Evolutionary conservation across 2,888 invertebrate species (phyloP).

Genomic region (Cheilosia urbana): DNA sequence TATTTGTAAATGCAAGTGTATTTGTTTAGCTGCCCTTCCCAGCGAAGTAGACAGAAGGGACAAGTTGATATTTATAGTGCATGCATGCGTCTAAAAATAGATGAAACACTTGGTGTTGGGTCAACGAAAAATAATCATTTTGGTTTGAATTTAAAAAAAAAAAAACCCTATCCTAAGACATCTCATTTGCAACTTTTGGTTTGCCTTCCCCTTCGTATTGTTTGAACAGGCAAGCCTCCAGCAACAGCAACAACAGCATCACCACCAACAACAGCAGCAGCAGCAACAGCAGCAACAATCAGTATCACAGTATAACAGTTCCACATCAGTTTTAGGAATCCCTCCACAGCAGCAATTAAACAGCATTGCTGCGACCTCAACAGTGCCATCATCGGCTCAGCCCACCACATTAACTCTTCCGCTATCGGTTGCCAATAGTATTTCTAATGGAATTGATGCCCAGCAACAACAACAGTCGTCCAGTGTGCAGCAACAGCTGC

Average conservation of each 20-base stretch:
- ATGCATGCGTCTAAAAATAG: conserved; percentile 50
- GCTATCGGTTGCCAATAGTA: conserved; percentile 77
- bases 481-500: conserved; percentile 78
- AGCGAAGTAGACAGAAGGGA: not conserved
- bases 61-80: conserved; percentile 34
- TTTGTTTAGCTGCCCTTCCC: conserved; percentile 15
- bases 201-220: conserved; percentile 73
- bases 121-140: conserved; percentile 29
- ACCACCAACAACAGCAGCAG: conserved; percentile 70
- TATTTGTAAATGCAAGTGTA: not conserved
- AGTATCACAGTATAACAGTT: conserved; percentile 75
- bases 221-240: conserved; percentile 72
- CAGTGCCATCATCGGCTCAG: conserved; percentile 75
- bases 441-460: conserved; percentile 79
- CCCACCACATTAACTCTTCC: conserved; percentile 77
- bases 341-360: conserved; percentile 77
- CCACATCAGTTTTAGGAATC: conserved; percentile 77
- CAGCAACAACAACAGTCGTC: conserved; percentile 77
- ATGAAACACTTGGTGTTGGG: conserved; percentile 50
- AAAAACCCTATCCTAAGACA: conserved; percentile 19
- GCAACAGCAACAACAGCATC: conserved; percentile 73
- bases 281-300: conserved; percentile 68
- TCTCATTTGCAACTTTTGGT: conserved; percentile 49
- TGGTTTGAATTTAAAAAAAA: conserved; percentile 38
- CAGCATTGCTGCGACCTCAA: conserved; percentile 71